Evolutionary conservation across 1,140 invertebrate genomes (phyloP).

Genomic region (Monomorium pharaonis): DNA sequence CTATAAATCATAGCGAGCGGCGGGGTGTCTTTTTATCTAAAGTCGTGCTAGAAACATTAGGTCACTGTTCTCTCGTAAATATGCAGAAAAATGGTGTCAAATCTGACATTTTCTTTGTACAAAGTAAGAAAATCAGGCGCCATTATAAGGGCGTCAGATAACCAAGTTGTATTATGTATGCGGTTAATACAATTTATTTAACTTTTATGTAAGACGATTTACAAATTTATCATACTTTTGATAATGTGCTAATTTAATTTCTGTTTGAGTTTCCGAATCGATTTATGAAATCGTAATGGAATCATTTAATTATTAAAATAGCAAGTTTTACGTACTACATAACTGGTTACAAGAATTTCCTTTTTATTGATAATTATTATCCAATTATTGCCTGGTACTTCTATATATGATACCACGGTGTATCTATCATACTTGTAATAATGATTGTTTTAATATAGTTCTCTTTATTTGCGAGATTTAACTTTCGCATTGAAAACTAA

Average conservation of each 20-base stretch:
- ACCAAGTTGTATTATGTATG: not conserved
- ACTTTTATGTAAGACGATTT: not conserved
- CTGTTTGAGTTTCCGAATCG: not conserved
- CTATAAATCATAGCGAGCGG: slow-evolving; percentile 63
- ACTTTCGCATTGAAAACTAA: slow-evolving; percentile 27
- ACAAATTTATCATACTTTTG: not conserved
- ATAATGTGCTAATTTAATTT: not conserved
- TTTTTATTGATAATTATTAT: not conserved
- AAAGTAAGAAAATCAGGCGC: not conserved
- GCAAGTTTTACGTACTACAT: not conserved
- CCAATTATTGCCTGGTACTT: not conserved
- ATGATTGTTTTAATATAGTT: slow-evolving; percentile 32
- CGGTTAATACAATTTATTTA: not conserved
- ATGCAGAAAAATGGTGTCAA: slow-evolving; percentile 44
- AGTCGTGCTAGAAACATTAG: slow-evolving; percentile 45
- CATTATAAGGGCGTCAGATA: not conserved
- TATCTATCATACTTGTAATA: not conserved
- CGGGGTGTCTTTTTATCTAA: slow-evolving; percentile 58
- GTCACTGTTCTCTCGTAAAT: slow-evolving; percentile 44
- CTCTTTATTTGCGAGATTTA: not conserved
- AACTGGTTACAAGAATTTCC: not conserved
- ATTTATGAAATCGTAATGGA: not conserved
- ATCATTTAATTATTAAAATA: not conserved
- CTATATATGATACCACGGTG: no score
- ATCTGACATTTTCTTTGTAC: slow-evolving; percentile 25